Percentiles rank a stretch among this genome's conserved stretches.
These are phyloP conservation scores for Ochotona princeps DNA, from an alignment of 2,113 vertebrate species.

Conservation along the genomic window DNA sequence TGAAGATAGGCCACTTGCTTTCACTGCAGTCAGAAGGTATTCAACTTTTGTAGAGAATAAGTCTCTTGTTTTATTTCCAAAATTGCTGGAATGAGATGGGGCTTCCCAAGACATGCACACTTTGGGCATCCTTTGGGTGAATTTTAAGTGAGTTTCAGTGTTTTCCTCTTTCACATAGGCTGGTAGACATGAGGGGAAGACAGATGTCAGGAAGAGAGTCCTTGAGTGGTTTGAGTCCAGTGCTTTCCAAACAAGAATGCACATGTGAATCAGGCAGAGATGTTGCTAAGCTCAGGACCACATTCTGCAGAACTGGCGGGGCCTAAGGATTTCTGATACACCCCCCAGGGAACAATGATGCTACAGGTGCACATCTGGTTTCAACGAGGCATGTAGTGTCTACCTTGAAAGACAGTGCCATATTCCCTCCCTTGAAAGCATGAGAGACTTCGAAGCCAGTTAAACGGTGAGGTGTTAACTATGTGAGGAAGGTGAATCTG, in stretches of 20 bases:
- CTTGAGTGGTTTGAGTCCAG: neutral
- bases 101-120: neutral
- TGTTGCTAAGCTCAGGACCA: neutral
- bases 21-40: neutral
- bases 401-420: neutral
- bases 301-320: neutral
- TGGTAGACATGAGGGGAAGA: neutral
- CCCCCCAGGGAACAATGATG: neutral
- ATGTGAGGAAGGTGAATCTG: neutral
- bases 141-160: neutral
- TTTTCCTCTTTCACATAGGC: neutral
- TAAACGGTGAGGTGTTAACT: neutral
- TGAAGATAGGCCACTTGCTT: neutral
- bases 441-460: constrained; percentile 16
- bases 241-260: neutral
- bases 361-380: neutral
- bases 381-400: neutral
- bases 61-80: neutral
- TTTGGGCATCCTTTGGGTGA: neutral
- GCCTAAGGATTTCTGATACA: neutral
- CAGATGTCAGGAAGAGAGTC: neutral
- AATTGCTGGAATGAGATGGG: neutral
- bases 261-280: neutral
- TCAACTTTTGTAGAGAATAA: neutral
- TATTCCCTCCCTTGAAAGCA: neutral